phyloP scores from a whole-genome alignment of 2,113 vertebrate species.

The Pogona vitticeps region DNA sequence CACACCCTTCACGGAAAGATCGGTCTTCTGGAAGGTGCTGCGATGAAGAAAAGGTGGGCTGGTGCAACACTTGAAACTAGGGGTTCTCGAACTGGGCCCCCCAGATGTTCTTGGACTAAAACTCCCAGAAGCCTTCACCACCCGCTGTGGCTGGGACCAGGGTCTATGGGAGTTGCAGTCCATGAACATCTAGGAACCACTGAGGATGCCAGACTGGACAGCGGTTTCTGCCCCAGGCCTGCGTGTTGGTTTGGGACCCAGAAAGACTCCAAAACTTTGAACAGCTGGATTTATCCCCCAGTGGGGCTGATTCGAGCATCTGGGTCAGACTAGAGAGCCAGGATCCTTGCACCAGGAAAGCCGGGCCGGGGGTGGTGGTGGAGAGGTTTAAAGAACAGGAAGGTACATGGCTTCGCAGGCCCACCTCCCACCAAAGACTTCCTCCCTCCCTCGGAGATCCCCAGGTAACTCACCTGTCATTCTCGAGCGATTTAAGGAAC shows the following conservation, averaged over 20 bases:
- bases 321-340: background rate
- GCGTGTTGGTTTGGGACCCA: background rate
- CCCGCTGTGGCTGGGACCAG: no score
- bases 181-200: background rate
- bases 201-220: background rate
- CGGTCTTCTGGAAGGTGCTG: no score
- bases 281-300: background rate
- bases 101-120: background rate
- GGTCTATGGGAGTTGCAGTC: background rate
- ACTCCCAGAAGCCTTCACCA: no score
- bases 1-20: no score
- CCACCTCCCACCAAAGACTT: background rate
- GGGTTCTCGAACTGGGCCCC: no score
- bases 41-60: no score
- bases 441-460: no score
- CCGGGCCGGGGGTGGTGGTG: no score
- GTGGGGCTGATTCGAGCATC: background rate
- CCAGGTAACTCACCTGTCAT: conserved; percentile 84
- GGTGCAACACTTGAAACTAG: no score
- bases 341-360: background rate
- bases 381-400: no score
- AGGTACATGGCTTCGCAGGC: no score
- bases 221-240: background rate
- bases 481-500: conserved; percentile 90
- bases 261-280: background rate